Conservation (phyloP, 2,113 vertebrate species). For the Piaya cayana region DNA sequence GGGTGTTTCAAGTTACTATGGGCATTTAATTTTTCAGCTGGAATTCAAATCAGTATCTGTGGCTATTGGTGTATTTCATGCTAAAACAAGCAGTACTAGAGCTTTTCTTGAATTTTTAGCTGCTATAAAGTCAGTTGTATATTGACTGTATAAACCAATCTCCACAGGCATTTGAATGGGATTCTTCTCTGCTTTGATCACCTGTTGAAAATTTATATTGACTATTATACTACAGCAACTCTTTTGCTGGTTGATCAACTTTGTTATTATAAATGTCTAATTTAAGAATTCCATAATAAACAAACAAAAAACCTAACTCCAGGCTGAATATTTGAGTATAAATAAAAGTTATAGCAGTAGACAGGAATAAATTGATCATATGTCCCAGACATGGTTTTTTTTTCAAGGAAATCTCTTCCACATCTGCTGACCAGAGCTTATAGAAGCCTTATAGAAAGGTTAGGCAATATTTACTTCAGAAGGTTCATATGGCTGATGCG, state of each 20-base stretch:
- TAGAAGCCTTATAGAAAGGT: neutral
- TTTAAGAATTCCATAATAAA: neutral
- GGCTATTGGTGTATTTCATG: neutral
- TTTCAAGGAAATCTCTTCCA: neutral
- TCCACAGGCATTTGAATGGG: neutral
- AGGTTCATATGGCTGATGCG: neutral
- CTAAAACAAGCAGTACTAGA: neutral
- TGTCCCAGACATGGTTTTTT: neutral
- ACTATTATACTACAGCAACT: neutral
- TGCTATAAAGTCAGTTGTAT: neutral
- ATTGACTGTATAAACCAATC: neutral
- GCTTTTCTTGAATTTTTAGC: neutral
- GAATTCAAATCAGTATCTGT: neutral
- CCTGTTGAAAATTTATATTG: neutral
- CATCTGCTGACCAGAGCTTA: constrained; percentile 37
- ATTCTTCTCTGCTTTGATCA: neutral
- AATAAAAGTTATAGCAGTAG: neutral
- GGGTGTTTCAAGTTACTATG: neutral
- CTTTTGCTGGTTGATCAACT: neutral
- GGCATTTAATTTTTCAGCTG: neutral
- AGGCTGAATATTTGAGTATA: neutral
- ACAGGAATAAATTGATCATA: neutral
- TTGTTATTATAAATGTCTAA: neutral
- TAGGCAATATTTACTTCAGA: neutral
- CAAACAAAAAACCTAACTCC: neutral